Conservation (phyloP, 1,140 invertebrate species). For the Heliconius hermathena region DNA sequence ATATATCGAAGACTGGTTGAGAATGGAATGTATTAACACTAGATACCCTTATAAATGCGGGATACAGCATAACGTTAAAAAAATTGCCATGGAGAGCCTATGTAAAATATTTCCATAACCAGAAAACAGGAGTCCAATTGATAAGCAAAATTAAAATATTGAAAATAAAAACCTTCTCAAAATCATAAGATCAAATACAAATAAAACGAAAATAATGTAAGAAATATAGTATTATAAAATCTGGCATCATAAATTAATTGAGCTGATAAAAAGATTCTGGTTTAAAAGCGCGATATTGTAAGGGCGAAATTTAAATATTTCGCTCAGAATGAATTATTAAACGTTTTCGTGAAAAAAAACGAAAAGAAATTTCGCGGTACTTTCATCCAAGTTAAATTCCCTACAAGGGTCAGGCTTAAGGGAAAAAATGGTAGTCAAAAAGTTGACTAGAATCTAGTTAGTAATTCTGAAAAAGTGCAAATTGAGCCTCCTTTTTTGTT, state of each 20-base stretch:
- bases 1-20: no score
- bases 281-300: slow-evolving; percentile 29
- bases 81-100: no score
- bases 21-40: no score
- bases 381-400: slow-evolving; percentile 25
- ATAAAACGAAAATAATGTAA: not conserved
- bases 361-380: slow-evolving; percentile 16
- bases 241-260: slow-evolving; percentile 24
- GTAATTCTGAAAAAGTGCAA: slow-evolving; percentile 30
- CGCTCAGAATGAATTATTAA: slow-evolving; percentile 31
- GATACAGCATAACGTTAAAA: no score
- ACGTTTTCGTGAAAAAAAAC: slow-evolving; percentile 17
- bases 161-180: not conserved
- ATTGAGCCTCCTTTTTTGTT: slow-evolving; percentile 23
- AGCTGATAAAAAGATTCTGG: slow-evolving; percentile 28
- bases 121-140: not conserved
- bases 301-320: slow-evolving; percentile 22
- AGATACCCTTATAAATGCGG: no score
- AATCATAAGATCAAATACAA: not conserved
- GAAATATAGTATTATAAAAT: slow-evolving; percentile 2
- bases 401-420: not conserved
- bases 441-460: slow-evolving; percentile 31
- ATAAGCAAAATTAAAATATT: not conserved
- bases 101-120: no score
- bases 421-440: slow-evolving; percentile 11